phyloP scores from a whole-genome alignment of 2,797 vertebrate genomes.

The Chiloscyllium punctatum region DNA sequence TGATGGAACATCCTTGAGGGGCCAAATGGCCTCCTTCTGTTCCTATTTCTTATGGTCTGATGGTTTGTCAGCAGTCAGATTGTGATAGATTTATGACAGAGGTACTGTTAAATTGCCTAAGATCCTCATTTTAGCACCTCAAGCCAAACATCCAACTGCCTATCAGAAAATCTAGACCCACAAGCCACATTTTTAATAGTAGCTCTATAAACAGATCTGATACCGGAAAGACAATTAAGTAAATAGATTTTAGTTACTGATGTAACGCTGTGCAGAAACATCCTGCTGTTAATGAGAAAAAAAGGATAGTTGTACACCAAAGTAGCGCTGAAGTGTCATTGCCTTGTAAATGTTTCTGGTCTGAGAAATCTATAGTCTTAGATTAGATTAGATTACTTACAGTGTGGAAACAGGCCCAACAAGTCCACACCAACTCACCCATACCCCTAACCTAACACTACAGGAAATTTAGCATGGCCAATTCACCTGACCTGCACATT shows the following conservation, averaged over 20 bases:
- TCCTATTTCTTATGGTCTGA: too few relatives aligned
- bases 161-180: neutral
- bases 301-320: neutral
- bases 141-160: neutral
- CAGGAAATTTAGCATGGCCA: too few relatives aligned
- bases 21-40: too few relatives aligned
- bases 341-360: neutral
- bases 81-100: neutral
- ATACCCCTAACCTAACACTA: too few relatives aligned
- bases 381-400: too few relatives aligned
- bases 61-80: neutral
- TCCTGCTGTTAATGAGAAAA: neutral
- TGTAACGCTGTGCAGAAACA: neutral
- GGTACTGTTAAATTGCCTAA: neutral
- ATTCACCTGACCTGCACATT: too few relatives aligned
- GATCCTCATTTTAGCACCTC: neutral
- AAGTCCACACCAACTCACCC: too few relatives aligned
- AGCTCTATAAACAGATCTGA: neutral
- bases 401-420: too few relatives aligned
- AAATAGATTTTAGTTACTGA: neutral
- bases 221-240: neutral
- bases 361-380: neutral
- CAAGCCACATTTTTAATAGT: neutral
- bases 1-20: too few relatives aligned
- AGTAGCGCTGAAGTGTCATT: neutral